Conservation (phyloP, 2,888 invertebrate species). For the Eristalinus aeneus region DNA sequence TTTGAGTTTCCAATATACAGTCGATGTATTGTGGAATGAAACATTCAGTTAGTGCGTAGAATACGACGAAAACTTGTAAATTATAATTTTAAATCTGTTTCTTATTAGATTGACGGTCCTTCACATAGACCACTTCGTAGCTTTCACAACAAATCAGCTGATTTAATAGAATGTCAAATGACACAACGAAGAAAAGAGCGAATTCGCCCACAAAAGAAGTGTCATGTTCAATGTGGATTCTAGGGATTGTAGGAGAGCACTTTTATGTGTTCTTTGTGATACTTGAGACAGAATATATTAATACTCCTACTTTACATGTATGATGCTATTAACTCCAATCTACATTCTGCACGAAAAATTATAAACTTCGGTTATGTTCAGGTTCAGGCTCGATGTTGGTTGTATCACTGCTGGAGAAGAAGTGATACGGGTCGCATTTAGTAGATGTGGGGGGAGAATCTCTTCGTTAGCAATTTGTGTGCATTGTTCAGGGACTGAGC, state of each 20-base stretch:
- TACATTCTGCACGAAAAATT: no score
- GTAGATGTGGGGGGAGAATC: no score
- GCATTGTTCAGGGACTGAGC: no score
- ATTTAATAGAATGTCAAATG: slow-evolving; percentile 20
- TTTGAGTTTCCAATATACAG: slow-evolving; percentile 50
- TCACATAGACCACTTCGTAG: slow-evolving; percentile 67
- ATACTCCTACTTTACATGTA: no score
- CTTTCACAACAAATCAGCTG: slow-evolving; percentile 69
- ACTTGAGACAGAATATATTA: no score
- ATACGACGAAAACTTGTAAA: not conserved
- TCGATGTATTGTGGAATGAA: not conserved
- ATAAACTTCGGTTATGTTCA: no score
- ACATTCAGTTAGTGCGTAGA: slow-evolving; percentile 31
- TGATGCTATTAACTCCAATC: no score
- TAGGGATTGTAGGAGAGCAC: not conserved
- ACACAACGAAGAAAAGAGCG: not conserved
- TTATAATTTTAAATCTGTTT: slow-evolving; percentile 15
- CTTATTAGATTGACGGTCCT: slow-evolving; percentile 20
- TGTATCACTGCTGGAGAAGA: no score
- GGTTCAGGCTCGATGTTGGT: no score
- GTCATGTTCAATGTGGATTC: not conserved
- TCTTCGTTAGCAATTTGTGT: no score
- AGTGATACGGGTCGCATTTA: no score
- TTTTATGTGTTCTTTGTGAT: no score
- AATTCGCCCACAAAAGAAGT: not conserved